These are phyloP conservation scores for Campoletis sonorensis DNA, from an alignment of 1,140 invertebrate species.

Conservation along the genomic window DNA sequence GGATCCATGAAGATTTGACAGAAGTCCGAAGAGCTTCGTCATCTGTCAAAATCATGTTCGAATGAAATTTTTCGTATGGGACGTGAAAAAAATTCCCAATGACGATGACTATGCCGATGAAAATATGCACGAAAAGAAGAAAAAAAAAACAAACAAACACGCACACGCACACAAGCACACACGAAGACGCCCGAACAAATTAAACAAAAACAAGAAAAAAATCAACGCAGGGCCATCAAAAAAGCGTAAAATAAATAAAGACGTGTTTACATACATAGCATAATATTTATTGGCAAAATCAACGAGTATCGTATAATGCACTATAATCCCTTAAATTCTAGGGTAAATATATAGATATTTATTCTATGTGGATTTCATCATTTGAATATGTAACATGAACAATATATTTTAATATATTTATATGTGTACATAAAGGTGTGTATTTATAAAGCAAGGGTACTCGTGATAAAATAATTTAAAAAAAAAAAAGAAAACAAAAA, in stretches of 20 bases:
- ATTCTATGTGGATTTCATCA: conserved; percentile 55
- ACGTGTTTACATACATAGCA: conserved; percentile 71
- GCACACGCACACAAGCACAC: conserved; percentile 3
- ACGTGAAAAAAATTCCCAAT: background rate
- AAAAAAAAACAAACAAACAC: too few relatives aligned
- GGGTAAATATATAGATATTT: conserved; percentile 61
- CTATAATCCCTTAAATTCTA: conserved; percentile 69
- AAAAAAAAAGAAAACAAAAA: too few relatives aligned
- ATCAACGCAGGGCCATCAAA: conserved; percentile 62
- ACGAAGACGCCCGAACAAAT: background rate
- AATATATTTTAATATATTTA: conserved; percentile 30
- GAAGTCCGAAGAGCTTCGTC: too few relatives aligned
- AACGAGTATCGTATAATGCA: conserved; percentile 66
- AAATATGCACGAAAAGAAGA: background rate
- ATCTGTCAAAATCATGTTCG: too few relatives aligned
- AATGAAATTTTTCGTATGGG: too few relatives aligned
- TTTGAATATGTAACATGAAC: conserved; percentile 61
- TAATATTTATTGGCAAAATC: conserved; percentile 75
- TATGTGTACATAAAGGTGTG: background rate
- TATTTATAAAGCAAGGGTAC: too few relatives aligned
- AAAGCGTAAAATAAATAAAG: conserved; percentile 75
- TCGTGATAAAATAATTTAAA: too few relatives aligned
- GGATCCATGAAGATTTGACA: background rate
- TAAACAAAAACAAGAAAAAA: too few relatives aligned
- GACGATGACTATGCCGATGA: conserved; percentile 1